Conservation (phyloP, 1,140 invertebrate species). For the Euura lappo region DNA sequence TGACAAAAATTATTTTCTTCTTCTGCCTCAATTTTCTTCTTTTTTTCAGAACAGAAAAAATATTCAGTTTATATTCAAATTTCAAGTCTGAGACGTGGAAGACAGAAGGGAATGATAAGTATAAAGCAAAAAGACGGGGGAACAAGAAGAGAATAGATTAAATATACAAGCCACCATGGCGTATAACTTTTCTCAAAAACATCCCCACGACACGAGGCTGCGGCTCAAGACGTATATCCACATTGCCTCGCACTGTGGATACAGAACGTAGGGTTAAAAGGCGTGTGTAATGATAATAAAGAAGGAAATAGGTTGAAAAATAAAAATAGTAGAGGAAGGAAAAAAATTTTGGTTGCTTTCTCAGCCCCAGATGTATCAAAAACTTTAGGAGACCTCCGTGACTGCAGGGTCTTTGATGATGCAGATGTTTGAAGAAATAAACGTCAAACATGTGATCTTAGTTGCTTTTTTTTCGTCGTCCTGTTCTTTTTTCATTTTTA, state of each 20-base stretch:
- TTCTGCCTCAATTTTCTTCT: background rate
- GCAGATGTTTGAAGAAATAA: too few species aligned
- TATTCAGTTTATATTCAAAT: too few species aligned
- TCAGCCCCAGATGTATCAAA: too few species aligned
- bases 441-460: too few species aligned
- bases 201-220: background rate
- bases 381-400: too few species aligned
- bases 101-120: too few species aligned
- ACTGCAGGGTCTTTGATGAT: too few species aligned
- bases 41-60: background rate
- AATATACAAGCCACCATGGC: background rate
- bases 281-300: background rate
- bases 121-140: too few species aligned
- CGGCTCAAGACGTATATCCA: background rate
- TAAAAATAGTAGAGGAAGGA: background rate
- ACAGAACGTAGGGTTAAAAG: background rate
- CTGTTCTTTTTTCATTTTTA: too few species aligned
- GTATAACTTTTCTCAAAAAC: background rate
- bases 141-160: background rate
- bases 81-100: too few species aligned
- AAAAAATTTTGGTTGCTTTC: background rate
- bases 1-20: background rate
- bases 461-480: too few species aligned
- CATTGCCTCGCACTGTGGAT: background rate
- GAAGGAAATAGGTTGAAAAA: background rate